Percentiles rank a stretch among this genome's conserved stretches.
These are phyloP conservation scores for Gastracanthus pulcherrimus DNA, from an alignment of 2,888 invertebrate genomes.

Conservation along the genomic window DNA sequence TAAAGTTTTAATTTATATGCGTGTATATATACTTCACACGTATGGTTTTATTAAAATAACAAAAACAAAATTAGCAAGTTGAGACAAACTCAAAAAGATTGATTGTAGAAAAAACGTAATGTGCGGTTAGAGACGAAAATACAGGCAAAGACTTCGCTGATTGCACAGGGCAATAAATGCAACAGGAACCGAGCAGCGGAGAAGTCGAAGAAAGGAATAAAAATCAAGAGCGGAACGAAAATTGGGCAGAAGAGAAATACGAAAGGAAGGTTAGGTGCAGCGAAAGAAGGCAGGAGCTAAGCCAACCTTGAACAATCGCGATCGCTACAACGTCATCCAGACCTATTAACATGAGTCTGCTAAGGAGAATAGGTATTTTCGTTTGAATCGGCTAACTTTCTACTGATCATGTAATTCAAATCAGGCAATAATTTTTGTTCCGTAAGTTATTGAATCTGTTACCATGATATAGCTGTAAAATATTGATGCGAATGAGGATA, in stretches of 20 bases:
- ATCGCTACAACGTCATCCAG: constrained; percentile 5
- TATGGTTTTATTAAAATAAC: too few relatives aligned
- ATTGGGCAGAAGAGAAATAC: neutral
- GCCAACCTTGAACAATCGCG: constrained; percentile 13
- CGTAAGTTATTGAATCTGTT: neutral
- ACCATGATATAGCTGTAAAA: neutral
- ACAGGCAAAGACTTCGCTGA: neutral
- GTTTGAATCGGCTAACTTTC: neutral
- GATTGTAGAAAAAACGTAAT: too few relatives aligned
- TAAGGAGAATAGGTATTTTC: neutral
- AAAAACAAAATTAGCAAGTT: too few relatives aligned
- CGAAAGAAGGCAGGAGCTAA: neutral
- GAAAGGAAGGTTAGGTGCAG: neutral
- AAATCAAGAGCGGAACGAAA: constrained; percentile 6
- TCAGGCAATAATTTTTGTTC: neutral
- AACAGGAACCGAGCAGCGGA: constrained; percentile 1
- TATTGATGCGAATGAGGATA: neutral
- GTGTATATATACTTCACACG: too few relatives aligned
- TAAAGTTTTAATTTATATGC: too few relatives aligned
- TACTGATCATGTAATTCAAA: constrained; percentile 5
- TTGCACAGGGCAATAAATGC: neutral
- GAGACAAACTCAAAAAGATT: too few relatives aligned
- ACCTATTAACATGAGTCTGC: neutral
- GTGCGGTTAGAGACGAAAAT: too few relatives aligned
- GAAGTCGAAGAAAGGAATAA: neutral